Base-by-base conservation (phyloP, 2,888 invertebrate genomes). In the Leptura quadrifasciata region DNA sequence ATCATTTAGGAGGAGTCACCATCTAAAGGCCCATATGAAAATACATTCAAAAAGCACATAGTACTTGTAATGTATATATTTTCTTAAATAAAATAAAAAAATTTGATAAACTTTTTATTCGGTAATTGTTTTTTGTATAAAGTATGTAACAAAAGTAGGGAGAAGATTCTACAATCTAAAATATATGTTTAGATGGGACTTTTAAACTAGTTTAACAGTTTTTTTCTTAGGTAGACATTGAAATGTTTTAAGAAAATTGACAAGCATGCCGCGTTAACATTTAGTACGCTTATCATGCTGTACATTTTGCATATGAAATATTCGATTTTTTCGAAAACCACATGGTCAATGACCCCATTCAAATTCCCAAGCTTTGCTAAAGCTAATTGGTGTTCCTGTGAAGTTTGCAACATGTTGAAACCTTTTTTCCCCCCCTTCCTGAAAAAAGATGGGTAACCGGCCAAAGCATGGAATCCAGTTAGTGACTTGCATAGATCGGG, bases 1-100 rank as follows among this genome's bases (percentile, higher is more conserved):
- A 69, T 76, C 78, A 9, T 86, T 87, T 77, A 78, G 82, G 75
- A 82, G 87, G 72, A 82, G 78, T 67, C 82, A 85, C 74, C 85
- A 86, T 77, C 75, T 87, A 4, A 84, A 84, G 72, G 80, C 73
- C 9, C 86, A 86, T 47, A 83, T 84, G 84, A 84, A 82, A 57
- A 77, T 79, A 12, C 86, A 86, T 69, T 47, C 69, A 8, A 81
- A 81, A 67, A 68, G 24, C 54, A 58, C 67, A 24, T 63, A 75
- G 18, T 57, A 17, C 39, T 15, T 18, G 47, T 21, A 20, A 12
- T 57, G 20, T 57, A 20, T 3, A 20, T 3, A 57, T 57, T 55
- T 55, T 55, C 18, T 20, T 20, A 57, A 57, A 31, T 10, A 52
- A 52, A 52, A 15, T 15, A 17, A 52, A 52, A 52, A 0, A 5